These are phyloP conservation scores for Sardinella longiceps DNA, from an alignment of 2,797 vertebrate genomes.

Conservation along the genomic window DNA sequence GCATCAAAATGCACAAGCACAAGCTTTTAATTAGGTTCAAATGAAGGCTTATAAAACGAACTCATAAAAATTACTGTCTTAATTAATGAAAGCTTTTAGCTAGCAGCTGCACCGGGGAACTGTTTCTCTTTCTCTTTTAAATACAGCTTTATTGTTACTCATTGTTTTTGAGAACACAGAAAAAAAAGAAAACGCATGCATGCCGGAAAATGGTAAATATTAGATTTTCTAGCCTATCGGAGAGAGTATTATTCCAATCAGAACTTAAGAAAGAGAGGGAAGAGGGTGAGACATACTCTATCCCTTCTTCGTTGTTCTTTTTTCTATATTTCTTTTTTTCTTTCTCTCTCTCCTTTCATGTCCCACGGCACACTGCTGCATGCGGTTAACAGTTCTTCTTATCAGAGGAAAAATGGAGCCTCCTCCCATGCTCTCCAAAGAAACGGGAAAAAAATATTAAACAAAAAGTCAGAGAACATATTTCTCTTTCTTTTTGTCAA, in stretches of 20 bases:
- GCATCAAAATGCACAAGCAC: conserved; percentile 73
- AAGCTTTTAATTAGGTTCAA: conserved; percentile 73
- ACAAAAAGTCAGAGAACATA: conserved; percentile 48
- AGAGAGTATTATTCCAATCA: conserved; percentile 62
- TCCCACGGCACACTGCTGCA: conserved; percentile 69
- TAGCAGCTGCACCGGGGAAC: conserved; percentile 72
- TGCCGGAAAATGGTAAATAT: conserved; percentile 66
- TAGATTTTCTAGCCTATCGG: conserved; percentile 66
- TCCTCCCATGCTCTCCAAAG: conserved; percentile 55
- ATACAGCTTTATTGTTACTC: conserved; percentile 22
- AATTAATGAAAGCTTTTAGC: conserved; percentile 78
- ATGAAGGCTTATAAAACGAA: conserved; percentile 61
- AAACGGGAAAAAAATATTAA: conserved; percentile 60
- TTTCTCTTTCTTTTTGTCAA: conserved; percentile 41
- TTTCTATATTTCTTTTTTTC: conserved; percentile 35
- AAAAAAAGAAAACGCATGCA: conserved; percentile 65
- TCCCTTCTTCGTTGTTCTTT: conserved; percentile 16
- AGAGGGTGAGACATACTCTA: conserved; percentile 53
- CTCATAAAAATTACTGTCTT: conserved; percentile 68
- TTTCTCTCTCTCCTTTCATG: conserved; percentile 43
- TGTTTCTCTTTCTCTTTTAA: conserved; percentile 43
- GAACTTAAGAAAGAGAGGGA: conserved; percentile 55
- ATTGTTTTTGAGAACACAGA: conserved; percentile 39
- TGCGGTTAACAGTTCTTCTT: conserved; percentile 61
- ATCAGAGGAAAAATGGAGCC: conserved; percentile 60